Base-by-base conservation (phyloP, 1,140 invertebrate genomes). In the Archivesica marissinica region DNA sequence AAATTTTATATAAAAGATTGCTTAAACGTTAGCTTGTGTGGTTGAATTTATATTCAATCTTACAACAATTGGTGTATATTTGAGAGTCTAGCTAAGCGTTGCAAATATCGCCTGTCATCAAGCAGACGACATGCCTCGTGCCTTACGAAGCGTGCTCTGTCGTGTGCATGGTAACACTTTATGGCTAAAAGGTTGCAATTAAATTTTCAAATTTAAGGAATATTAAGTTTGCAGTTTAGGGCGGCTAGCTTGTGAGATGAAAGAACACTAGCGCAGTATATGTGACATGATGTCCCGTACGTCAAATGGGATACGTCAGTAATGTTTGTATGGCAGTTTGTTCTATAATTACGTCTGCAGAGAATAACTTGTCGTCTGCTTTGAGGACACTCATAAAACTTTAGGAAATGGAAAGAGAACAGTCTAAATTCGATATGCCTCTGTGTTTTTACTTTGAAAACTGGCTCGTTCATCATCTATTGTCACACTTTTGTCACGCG, bases 141-240 rank as follows among this genome's bases (percentile, higher is more conserved):
- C 30, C 41, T 44, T 20, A 3, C 56, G 56, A 79, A 61, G 56
- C 76, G 76, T 79, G 41, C 41, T 64, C 41, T 61, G 76, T 79
- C 76, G 76, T 79, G 76, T 64, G 76, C 76, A 79, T 30, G 39
- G 39, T 30, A 35, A 61, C 56, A 66, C 76, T 66, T 79, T 47
- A 79, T 44, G 38, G 76, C 76, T 47, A 52, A 47, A 50, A 79
- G 33, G 76, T 30, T 66, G 59, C 59, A 79, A 79, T 79, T 79
- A 79, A 79, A 79, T 64, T 79, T 79, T 79, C 35, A 59, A 79
- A 50, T 66, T 61, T 79, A 50, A 39, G 38, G 59, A 79, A 79
- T 64, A 79, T 66, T 79, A 64, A 79, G 76, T 79, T 79, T 61
- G 68, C 41, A 47, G 68, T 30, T 25, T 47, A 33, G 68, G 68